Conservation (phyloP, 1,140 invertebrate genomes). For the Microplitis mediator region DNA sequence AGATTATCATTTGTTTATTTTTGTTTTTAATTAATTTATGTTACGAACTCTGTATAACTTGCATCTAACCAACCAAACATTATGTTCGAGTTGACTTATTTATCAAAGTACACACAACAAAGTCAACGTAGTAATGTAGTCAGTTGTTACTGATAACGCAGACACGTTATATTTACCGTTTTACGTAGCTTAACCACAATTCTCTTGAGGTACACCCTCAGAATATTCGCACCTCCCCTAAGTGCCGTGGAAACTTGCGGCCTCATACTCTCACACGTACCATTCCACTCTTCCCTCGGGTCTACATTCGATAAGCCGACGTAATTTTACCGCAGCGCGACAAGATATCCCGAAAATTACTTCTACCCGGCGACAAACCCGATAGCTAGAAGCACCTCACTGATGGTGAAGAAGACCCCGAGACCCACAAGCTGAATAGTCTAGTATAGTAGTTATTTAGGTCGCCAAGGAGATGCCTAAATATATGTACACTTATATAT, state of each 20-base stretch:
- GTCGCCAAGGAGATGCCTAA: neutral
- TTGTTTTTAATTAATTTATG: no score
- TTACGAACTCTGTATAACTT: no score
- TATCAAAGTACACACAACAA: neutral
- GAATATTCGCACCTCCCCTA: constrained; percentile 21
- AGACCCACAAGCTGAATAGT: neutral
- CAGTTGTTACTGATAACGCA: neutral
- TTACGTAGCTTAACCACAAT: constrained; percentile 8
- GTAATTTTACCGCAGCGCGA: constrained; percentile 33
- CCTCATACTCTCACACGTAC: constrained; percentile 20
- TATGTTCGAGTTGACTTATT: neutral
- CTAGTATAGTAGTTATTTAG: neutral
- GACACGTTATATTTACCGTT: constrained; percentile 1
- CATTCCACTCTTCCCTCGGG: constrained; percentile 10
- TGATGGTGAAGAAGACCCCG: neutral
- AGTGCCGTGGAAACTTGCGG: constrained; percentile 11
- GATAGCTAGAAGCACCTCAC: constrained; percentile 18
- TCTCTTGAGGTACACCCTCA: constrained; percentile 1
- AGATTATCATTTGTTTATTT: no score
- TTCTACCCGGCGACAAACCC: constrained; percentile 19
- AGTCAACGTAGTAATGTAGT: neutral
- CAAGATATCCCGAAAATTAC: constrained; percentile 40
- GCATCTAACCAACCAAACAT: neutral
- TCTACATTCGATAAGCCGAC: constrained; percentile 35
- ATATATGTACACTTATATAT: no score